These are phyloP conservation scores for Rhincodon typus DNA, from an alignment of 2,797 vertebrate genomes.

Conservation along the genomic window DNA sequence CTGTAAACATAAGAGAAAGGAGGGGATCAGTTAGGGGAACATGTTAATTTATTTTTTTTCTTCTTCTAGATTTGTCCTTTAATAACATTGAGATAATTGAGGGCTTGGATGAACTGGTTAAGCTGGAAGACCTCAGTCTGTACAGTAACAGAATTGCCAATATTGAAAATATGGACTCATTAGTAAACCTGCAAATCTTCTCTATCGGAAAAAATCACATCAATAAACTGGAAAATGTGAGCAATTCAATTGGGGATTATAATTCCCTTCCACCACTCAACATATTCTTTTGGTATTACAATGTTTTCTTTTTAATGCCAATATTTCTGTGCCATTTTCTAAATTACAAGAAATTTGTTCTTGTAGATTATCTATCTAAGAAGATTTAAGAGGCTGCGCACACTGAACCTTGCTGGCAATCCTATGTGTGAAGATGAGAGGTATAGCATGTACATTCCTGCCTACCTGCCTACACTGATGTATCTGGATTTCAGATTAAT, in stretches of 20 bases:
- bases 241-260: slow-evolving; percentile 42
- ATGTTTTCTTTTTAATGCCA: background rate
- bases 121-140: slow-evolving; percentile 77
- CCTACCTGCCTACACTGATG: slow-evolving; percentile 68
- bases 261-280: background rate
- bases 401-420: slow-evolving; percentile 72
- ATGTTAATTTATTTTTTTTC: background rate
- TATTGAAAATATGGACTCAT: slow-evolving; percentile 72
- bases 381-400: slow-evolving; percentile 64
- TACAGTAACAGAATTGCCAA: slow-evolving; percentile 75
- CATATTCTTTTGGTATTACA: background rate
- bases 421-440: slow-evolving; percentile 57
- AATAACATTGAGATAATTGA: slow-evolving; percentile 83
- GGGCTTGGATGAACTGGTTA: slow-evolving; percentile 69
- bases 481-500: slow-evolving; percentile 73
- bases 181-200: slow-evolving; percentile 71
- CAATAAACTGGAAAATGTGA: slow-evolving; percentile 66
- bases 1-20: background rate
- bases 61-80: slow-evolving; percentile 78
- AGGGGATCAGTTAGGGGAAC: background rate
- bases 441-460: slow-evolving; percentile 64
- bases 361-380: slow-evolving; percentile 72
- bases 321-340: background rate
- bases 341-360: slow-evolving; percentile 14
- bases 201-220: slow-evolving; percentile 75